Evolutionary conservation across 53 echinoderm and acorn worm genomes (phyloP).

Genomic region (Holothuria scabra): DNA sequence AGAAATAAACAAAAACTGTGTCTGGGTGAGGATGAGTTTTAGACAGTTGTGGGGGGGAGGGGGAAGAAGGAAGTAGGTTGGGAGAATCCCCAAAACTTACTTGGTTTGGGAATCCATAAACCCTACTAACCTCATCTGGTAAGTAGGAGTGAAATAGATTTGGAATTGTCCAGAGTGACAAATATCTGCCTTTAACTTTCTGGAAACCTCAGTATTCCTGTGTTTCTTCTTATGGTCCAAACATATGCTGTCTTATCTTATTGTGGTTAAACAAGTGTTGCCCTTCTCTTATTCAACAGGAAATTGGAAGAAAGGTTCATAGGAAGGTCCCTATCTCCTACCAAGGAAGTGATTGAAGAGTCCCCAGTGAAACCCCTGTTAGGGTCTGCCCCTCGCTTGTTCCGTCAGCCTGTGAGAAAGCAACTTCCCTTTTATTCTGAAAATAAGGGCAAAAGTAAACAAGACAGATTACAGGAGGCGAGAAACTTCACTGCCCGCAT

Average conservation of each 20-base stretch:
- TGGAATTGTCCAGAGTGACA: too few species aligned
- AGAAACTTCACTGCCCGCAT: constrained; percentile 26
- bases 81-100: too few species aligned
- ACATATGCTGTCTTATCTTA: not conserved
- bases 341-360: constrained; percentile 71
- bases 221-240: not conserved
- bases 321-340: constrained; percentile 52
- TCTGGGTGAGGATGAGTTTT: too few species aligned
- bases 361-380: constrained; percentile 68
- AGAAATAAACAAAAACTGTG: too few species aligned
- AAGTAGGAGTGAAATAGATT: too few species aligned
- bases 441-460: not conserved
- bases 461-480: constrained; percentile 3
- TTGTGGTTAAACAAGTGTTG: too few species aligned
- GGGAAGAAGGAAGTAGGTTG: too few species aligned
- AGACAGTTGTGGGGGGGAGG: too few species aligned
- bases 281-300: not conserved
- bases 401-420: not conserved
- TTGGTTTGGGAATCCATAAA: too few species aligned
- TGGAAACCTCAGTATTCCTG: not conserved
- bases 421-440: constrained; percentile 33
- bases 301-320: constrained; percentile 22
- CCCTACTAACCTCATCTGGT: too few species aligned
- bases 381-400: constrained; percentile 11
- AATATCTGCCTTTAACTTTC: too few species aligned